Evolutionary conservation across 2,888 invertebrate genomes (phyloP).

Genomic region (Caenorhabditis zanzibari): DNA sequence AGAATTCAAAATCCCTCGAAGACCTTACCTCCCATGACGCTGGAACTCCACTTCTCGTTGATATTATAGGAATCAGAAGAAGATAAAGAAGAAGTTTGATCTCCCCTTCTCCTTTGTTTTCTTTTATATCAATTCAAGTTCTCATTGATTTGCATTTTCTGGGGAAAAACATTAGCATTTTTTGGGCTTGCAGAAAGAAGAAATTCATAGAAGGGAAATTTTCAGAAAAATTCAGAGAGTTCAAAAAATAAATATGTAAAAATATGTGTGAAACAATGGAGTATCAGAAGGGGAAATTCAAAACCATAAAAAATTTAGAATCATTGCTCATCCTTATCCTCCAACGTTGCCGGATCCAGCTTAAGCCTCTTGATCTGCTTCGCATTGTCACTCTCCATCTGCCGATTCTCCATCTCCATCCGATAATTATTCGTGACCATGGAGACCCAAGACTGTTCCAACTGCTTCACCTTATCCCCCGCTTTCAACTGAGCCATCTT

Average conservation of each 20-base stretch:
- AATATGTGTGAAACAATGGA: not conserved
- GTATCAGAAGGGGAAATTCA: not conserved
- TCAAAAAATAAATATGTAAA: not conserved
- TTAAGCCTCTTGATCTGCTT: constrained; percentile 62
- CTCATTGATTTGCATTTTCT: no score
- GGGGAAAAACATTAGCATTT: no score
- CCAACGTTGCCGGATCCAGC: constrained; percentile 54
- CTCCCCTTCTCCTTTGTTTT: no score
- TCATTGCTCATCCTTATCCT: constrained; percentile 44
- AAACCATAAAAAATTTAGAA: not conserved
- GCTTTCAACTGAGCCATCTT: constrained; percentile 79
- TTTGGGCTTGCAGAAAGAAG: no score
- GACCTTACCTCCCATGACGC: no score
- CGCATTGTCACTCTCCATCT: constrained; percentile 67
- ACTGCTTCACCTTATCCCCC: constrained; percentile 75
- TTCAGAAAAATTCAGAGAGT: no score
- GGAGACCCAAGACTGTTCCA: constrained; percentile 73
- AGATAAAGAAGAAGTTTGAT: no score
- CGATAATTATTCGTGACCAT: constrained; percentile 77
- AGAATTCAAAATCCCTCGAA: no score
- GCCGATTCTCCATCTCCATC: constrained; percentile 77
- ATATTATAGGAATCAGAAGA: no score
- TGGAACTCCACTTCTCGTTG: no score
- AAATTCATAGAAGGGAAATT: no score
- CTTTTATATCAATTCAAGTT: no score